Base-by-base conservation (phyloP, 2,797 vertebrate genomes). In the Phalanger gymnotis region DNA sequence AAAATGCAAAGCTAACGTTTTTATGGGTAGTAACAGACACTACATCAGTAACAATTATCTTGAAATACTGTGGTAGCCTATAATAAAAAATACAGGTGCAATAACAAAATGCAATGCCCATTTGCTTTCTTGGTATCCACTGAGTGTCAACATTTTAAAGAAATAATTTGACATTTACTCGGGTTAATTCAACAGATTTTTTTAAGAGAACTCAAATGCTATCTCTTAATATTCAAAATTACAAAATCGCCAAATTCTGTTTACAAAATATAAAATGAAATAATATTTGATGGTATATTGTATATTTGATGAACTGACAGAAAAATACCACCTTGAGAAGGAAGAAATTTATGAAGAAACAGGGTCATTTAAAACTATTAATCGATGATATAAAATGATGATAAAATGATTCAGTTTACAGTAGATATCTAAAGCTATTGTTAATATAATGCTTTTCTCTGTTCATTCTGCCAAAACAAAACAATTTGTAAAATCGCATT, bases 1-100 rank as follows among this genome's bases (percentile, higher is more conserved):
- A 97, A 95, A 95, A 97, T 52, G 57, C 40, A 96, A 54, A 91
- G 94, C 51, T 92, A 95, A 96, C 93, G 94, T 94, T 95, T 87
- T 93, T 93, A 89, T 89, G 53, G 97, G 73, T 89, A 93, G 91
- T 90, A 92, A 97, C 94, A 95, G 51, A 58, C 91, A 91, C 54
- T 89, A 58, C 28, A 96, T 95, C 89, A 61, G 92, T 95, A 95
- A 96, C 58, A 95, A 93, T 97, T 96, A 95, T 81, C 93, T 92
- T 96, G 94, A 96, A 95, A 97, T 92, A 95, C 0, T 28, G 40
- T 93, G 95, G 92, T 92, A 97, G 87, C 53, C 95, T 92, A 90
- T 92, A 96, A 94, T 97, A 96, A 96, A 96, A 90, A 95, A 92
- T 93, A 95, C 81, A 93, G 92, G 89, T 58, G 58, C 93, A 95